Conservation (phyloP, 2,797 vertebrate genomes). For the Vultur gryphus region DNA sequence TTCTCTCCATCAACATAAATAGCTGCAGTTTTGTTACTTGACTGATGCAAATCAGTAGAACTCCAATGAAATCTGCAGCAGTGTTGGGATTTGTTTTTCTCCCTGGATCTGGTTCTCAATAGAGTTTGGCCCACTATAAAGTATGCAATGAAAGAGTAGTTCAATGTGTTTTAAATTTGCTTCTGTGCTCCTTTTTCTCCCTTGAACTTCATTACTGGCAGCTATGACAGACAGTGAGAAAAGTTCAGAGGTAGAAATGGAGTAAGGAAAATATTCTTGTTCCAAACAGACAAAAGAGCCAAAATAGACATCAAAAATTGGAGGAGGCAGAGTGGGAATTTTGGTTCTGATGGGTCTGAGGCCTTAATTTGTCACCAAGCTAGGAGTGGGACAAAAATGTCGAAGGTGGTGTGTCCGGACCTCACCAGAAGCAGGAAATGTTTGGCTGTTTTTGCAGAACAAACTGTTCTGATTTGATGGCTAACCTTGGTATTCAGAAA, state of each 20-base stretch:
- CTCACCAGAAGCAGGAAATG: neutral
- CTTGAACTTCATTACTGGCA: neutral
- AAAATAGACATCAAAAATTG: neutral
- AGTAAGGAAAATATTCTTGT: neutral
- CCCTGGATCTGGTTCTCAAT: neutral
- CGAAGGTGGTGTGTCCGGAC: accelerated
- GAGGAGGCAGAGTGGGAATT: neutral
- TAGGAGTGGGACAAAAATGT: neutral
- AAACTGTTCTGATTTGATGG: neutral
- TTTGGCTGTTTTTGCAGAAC: neutral
- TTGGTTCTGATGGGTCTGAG: neutral
- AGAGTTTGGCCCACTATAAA: neutral
- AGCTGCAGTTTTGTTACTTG: neutral
- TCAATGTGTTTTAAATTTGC: neutral
- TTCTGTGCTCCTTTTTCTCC: neutral
- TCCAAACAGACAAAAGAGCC: neutral
- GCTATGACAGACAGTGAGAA: neutral
- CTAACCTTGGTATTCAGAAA: neutral
- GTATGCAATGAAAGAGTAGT: neutral
- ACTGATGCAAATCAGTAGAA: neutral
- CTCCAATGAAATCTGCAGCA: neutral
- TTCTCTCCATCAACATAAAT: slow-evolving; percentile 12
- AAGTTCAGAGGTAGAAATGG: neutral
- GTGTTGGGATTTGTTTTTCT: neutral
- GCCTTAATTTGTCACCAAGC: neutral